These are phyloP conservation scores for Drosophila mercatorum DNA, from an alignment of 2,888 invertebrate genomes.

Conservation along the genomic window DNA sequence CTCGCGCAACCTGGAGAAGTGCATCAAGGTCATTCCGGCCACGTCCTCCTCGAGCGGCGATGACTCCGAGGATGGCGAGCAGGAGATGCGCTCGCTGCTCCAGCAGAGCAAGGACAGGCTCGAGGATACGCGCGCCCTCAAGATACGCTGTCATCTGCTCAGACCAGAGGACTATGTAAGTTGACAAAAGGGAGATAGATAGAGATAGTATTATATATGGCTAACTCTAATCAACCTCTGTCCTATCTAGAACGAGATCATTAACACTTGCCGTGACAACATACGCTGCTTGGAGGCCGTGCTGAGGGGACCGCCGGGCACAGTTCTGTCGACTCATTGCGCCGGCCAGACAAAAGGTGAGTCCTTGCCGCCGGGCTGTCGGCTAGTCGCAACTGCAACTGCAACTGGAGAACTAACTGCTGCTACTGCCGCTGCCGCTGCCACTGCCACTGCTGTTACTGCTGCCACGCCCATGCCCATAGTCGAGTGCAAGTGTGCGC, in stretches of 20 bases:
- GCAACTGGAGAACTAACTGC: slow-evolving; percentile 1
- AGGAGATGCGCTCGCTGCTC: slow-evolving; percentile 83
- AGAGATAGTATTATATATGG: too few species aligned
- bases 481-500: slow-evolving; percentile 83
- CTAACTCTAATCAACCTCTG: too few species aligned
- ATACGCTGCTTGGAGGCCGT: slow-evolving; percentile 91
- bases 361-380: slow-evolving; percentile 67
- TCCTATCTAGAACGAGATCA: slow-evolving; percentile 90
- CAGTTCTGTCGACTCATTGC: slow-evolving; percentile 86
- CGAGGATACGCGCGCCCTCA: slow-evolving; percentile 84
- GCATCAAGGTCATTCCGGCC: slow-evolving; percentile 82
- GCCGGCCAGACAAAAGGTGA: slow-evolving; percentile 88
- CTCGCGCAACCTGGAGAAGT: slow-evolving; percentile 83
- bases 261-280: slow-evolving; percentile 94
- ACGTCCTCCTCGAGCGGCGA: slow-evolving; percentile 84
- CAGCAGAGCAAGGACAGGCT: slow-evolving; percentile 83
- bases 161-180: slow-evolving; percentile 85
- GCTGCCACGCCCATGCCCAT: slow-evolving; percentile 18
- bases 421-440: slow-evolving; percentile 13
- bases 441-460: neutral
- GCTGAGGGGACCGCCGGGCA: slow-evolving; percentile 86
- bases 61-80: slow-evolving; percentile 83
- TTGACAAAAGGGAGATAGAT: slow-evolving; percentile 2
- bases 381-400: slow-evolving; percentile 25
- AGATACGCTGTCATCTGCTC: slow-evolving; percentile 84